Conservation (phyloP, 2,888 invertebrate species). For the Luperina nickerlii region DNA sequence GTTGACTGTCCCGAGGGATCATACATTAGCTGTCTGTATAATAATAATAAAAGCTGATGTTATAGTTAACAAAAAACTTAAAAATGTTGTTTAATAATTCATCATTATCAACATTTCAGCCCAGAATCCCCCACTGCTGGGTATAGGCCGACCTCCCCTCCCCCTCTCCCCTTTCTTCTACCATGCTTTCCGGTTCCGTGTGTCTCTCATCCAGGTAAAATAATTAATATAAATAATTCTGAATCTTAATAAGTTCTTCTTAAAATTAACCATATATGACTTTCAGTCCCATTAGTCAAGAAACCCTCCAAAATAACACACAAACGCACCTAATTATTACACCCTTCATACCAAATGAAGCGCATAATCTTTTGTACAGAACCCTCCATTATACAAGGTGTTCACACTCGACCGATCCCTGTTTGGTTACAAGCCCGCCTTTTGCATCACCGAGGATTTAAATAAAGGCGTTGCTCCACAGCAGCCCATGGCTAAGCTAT, state of each 20-base stretch:
- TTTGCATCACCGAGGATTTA: slow-evolving; percentile 67
- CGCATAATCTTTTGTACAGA: slow-evolving; percentile 68
- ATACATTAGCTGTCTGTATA: background rate
- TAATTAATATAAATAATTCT: background rate
- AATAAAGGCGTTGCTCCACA: slow-evolving; percentile 34
- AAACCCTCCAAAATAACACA: slow-evolving; percentile 17
- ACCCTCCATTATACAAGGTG: slow-evolving; percentile 64
- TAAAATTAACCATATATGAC: too few species aligned
- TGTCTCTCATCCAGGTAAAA: too few species aligned
- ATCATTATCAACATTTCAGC: too few species aligned
- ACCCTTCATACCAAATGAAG: slow-evolving; percentile 61
- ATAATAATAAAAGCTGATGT: background rate
- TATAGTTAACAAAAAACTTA: background rate
- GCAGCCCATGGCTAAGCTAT: background rate
- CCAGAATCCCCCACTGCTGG: too few species aligned
- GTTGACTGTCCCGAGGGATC: background rate
- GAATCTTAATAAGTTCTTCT: background rate
- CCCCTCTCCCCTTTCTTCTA: too few species aligned
- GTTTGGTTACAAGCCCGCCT: slow-evolving; percentile 61
- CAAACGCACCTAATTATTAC: slow-evolving; percentile 60
- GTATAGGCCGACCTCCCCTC: too few species aligned
- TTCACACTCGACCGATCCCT: slow-evolving; percentile 67
- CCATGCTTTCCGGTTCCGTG: too few species aligned
- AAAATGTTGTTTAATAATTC: too few species aligned
- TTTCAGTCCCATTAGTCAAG: background rate